These are phyloP conservation scores for Philhelius pedissequus DNA, from an alignment of 2,888 invertebrate genomes.

Conservation along the genomic window DNA sequence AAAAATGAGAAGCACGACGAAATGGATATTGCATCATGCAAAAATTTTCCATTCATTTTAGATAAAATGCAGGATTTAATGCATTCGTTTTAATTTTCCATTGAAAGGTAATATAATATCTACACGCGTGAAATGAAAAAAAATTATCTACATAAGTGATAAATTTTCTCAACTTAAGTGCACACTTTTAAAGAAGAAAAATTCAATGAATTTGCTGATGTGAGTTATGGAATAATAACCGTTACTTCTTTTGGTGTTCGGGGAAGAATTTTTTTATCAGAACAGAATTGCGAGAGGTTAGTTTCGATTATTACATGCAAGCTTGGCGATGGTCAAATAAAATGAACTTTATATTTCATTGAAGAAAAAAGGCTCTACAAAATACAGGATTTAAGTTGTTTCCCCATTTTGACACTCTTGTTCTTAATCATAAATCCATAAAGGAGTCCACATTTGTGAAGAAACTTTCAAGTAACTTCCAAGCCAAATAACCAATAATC, in stretches of 20 bases:
- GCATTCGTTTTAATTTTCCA: constrained; percentile 19
- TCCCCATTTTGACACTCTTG: no score
- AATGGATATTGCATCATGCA: constrained; percentile 4
- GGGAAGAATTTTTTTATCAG: no score
- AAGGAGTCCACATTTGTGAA: no score
- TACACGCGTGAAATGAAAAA: neutral
- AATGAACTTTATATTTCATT: no score
- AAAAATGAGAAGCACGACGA: neutral
- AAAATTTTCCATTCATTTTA: constrained; percentile 8
- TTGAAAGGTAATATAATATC: neutral
- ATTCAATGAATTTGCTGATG: neutral
- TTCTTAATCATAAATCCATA: no score
- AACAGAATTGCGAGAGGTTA: no score
- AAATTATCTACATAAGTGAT: neutral
- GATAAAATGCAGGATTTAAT: neutral
- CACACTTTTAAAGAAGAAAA: neutral
- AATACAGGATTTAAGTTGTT: no score
- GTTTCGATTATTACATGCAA: no score
- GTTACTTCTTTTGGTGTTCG: neutral
- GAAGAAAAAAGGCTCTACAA: no score
- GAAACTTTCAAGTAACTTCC: no score
- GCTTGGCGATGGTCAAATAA: no score
- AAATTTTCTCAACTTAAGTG: neutral
- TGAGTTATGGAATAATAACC: neutral
- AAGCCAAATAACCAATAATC: no score